Conservation (phyloP, 1,140 invertebrate genomes). For the Hermetia illucens region DNA sequence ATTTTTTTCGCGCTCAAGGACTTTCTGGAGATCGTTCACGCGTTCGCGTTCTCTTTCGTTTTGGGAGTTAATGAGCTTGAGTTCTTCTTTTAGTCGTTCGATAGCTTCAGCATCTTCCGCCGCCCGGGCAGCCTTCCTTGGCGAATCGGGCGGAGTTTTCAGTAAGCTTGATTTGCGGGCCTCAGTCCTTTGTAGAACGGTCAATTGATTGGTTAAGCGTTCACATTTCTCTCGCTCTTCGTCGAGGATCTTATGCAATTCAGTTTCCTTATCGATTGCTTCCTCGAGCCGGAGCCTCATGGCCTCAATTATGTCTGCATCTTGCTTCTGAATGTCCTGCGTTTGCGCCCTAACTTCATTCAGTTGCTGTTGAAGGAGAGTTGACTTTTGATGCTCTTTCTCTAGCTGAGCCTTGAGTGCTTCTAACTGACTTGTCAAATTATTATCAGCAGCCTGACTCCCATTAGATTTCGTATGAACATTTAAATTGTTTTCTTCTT, state of each 20-base stretch:
- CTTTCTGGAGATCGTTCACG: constrained; percentile 29
- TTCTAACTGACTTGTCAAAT: constrained; percentile 24
- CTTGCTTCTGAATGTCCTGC: constrained; percentile 38
- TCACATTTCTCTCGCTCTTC: constrained; percentile 36
- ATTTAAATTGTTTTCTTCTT: constrained; percentile 33
- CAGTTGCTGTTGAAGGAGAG: constrained; percentile 34
- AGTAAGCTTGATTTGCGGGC: constrained; percentile 20
- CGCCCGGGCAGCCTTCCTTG: constrained; percentile 19
- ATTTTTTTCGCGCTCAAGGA: constrained; percentile 31
- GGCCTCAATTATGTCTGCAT: constrained; percentile 44
- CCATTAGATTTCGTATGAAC: constrained; percentile 21
- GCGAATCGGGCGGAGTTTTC: constrained; percentile 23
- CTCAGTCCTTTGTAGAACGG: constrained; percentile 20
- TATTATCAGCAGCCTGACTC: constrained; percentile 16
- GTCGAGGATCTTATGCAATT: constrained; percentile 41
- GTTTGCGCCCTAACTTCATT: constrained; percentile 35
- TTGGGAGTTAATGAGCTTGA: constrained; percentile 34
- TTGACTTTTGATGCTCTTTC: constrained; percentile 30
- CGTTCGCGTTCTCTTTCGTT: constrained; percentile 34
- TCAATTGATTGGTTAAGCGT: constrained; percentile 31
- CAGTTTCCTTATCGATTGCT: constrained; percentile 42
- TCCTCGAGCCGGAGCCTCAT: constrained; percentile 43
- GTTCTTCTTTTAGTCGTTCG: constrained; percentile 33
- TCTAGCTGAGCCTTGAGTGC: constrained; percentile 31
- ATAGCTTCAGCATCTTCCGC: constrained; percentile 30